Percentiles rank a stretch among this genome's conserved stretches.
These are phyloP conservation scores for Serilophus lunatus DNA, from an alignment of 2,113 vertebrate species.

Conservation along the genomic window DNA sequence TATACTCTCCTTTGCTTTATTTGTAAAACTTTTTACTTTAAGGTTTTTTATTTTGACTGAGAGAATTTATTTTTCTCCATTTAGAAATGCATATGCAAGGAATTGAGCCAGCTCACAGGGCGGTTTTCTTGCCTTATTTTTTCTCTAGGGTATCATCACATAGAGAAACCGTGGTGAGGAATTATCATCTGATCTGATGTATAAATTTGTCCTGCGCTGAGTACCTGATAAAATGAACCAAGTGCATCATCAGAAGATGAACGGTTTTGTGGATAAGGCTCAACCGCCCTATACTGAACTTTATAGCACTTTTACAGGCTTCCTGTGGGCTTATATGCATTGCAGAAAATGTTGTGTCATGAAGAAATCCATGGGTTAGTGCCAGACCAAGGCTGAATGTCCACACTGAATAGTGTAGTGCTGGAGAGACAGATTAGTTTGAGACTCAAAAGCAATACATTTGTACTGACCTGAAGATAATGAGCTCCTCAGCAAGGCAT, in stretches of 20 bases:
- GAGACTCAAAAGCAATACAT: not conserved
- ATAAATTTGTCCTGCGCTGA: not conserved
- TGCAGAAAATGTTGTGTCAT: not conserved
- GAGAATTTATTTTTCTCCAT: not conserved
- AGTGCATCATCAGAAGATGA: not conserved
- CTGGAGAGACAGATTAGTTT: not conserved
- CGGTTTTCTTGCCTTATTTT: not conserved
- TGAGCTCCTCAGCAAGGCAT: not conserved
- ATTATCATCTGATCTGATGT: not conserved
- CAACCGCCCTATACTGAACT: not conserved
- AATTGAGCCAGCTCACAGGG: not conserved
- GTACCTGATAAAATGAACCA: not conserved
- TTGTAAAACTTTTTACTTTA: not conserved
- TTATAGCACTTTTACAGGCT: not conserved
- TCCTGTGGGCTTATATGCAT: not conserved
- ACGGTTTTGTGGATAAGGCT: not conserved
- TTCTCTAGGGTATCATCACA: not conserved
- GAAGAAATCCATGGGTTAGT: not conserved
- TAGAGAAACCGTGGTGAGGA: not conserved
- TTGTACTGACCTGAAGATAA: not conserved
- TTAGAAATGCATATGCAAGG: not conserved
- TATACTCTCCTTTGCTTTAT: not conserved
- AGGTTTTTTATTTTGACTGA: not conserved
- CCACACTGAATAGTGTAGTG: not conserved
- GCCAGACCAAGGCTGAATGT: not conserved